Evolutionary conservation across 2,888 invertebrate genomes (phyloP), one percentile per base, ranked within the genome.

Genomic region (Apotomis betuletana): DNA sequence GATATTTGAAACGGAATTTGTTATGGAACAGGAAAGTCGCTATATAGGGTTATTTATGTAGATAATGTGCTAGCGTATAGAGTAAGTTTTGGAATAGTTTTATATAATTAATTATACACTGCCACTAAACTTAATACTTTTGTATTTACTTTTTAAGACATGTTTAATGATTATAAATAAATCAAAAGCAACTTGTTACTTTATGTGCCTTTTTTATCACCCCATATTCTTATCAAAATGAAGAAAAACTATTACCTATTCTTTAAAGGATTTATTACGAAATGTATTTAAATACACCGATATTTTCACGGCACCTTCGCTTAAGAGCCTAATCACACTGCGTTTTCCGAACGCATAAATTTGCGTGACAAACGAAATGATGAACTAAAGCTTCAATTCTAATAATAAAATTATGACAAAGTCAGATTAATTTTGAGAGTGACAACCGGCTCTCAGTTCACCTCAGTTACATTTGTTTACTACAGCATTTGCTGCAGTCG

Each of bases 41-140:
- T 80, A 77, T 81, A 77, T 80, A 82, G 79, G 27, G 77, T 77
- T 79, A 82, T 80, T 88, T 87, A 85, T 85, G 75, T 82, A 83
- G 78, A 81, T 84, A 62, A 38, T 15, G 57, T 51, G 61, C 59
- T 67, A 67, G 71, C 80, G 79, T 81, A 79, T 81, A 81, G 79
- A 82, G 80, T 83, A 86, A 74, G 85, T 84, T 84, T 74, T 86
- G 84, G 83, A 81, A 79, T 82, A 84, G 77, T 81, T 85, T 81
- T 80, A 81, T 83, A 83, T 84, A 84, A 83, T 83, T 86, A 77
- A 83, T 83, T 86, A 77, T 90, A 89, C 92, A 92, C 92, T 92
- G 92, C 92, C 92, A 91, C 87, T 88, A 86, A 86, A 83, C 80
- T 83, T 85, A 64, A 60, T 73, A 70, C 59, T 73, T 73, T 73